Evolutionary conservation across 2,888 invertebrate species (phyloP).

Genomic region (Baccha elongata): DNA sequence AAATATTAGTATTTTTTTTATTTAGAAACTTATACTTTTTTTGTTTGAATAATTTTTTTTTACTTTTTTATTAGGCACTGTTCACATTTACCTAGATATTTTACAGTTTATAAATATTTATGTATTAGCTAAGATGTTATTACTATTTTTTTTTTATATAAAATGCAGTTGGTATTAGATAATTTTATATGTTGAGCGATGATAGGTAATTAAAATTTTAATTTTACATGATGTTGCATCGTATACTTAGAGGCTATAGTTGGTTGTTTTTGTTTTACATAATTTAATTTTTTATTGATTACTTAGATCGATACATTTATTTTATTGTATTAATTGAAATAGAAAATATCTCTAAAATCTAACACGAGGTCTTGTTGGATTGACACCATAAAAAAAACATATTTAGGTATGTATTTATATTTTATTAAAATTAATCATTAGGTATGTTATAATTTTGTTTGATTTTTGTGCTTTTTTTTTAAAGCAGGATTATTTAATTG

Average conservation of each 20-base stretch:
- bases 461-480: neutral
- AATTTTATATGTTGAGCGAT: conserved; percentile 35
- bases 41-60: conserved; percentile 45
- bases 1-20: conserved; percentile 3
- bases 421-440: neutral
- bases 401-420: neutral
- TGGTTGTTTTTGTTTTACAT: conserved; percentile 27
- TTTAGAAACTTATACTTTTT: conserved; percentile 24
- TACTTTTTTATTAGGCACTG: conserved; percentile 66
- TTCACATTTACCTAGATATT: conserved; percentile 69
- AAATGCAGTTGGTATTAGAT: conserved; percentile 26
- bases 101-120: conserved; percentile 25
- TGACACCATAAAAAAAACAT: no score
- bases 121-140: conserved; percentile 14
- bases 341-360: no score
- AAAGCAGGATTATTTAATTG: conserved; percentile 57
- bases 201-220: conserved; percentile 6
- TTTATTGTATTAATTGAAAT: conserved; percentile 5
- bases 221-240: conserved; percentile 48
- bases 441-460: conserved; percentile 8
- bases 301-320: neutral
- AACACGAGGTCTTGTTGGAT: no score
- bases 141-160: conserved; percentile 23
- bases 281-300: neutral
- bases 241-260: conserved; percentile 65